phyloP scores from a whole-genome alignment of 1,140 invertebrate genomes.

The Neotoxoptera formosana region DNA sequence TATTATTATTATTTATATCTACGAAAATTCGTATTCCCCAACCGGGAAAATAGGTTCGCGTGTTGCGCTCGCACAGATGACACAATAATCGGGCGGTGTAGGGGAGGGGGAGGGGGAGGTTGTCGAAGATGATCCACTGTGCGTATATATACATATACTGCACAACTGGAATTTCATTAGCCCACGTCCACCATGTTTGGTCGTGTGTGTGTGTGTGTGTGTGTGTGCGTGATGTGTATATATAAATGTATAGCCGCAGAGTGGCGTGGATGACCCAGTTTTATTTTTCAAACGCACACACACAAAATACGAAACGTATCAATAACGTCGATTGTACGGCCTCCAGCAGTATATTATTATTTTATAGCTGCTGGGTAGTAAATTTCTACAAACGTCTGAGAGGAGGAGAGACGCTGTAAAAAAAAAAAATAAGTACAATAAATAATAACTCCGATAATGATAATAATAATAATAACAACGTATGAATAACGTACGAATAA shows the following conservation, averaged over 20 bases:
- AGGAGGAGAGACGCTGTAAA: background rate
- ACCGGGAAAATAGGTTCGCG: too few relatives aligned
- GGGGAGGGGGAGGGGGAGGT: too few relatives aligned
- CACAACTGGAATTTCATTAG: background rate
- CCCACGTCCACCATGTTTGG: background rate
- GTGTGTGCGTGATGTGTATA: background rate
- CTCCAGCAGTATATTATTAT: background rate
- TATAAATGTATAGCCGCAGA: background rate
- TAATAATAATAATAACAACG: background rate
- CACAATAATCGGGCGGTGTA: background rate
- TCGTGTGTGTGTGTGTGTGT: background rate
- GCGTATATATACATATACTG: background rate
- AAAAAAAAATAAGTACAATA: background rate
- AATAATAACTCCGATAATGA: background rate
- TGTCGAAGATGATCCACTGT: background rate
- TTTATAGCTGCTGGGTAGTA: background rate
- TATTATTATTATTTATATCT: background rate
- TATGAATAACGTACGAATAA: conserved; percentile 2
- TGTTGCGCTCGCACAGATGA: background rate
- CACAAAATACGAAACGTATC: background rate
- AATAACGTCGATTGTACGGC: conserved; percentile 44
- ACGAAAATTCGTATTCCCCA: background rate
- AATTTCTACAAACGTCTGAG: background rate
- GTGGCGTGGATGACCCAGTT: conserved; percentile 10
- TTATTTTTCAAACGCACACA: background rate